A percentile compares a stretch with the other conserved stretches of the same genome.
Evolutionary conservation across 1,140 invertebrate genomes (phyloP).

Genomic region (Trachymyrmex cornetzi): DNA sequence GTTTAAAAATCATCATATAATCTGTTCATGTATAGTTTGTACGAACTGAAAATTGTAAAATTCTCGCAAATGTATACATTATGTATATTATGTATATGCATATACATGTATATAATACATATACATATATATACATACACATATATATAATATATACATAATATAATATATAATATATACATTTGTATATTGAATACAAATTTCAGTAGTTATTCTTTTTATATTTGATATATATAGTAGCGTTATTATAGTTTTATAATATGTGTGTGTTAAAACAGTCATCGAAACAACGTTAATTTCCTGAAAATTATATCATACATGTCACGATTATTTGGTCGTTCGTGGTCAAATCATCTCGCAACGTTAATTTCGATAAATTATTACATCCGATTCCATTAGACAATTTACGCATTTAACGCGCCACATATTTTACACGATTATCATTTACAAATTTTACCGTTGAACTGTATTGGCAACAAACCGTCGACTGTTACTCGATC

Average conservation of each 20-base stretch:
- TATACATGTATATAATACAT: too few relatives aligned
- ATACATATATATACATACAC: too few relatives aligned
- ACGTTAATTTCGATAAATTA: slow-evolving; percentile 54
- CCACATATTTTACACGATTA: slow-evolving; percentile 45
- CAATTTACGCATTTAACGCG: slow-evolving; percentile 45
- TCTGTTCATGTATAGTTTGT: too few relatives aligned
- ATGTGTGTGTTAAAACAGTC: not conserved
- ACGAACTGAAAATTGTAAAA: too few relatives aligned
- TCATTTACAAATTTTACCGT: slow-evolving; percentile 47
- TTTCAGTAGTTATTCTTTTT: not conserved
- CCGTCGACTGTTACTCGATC: slow-evolving; percentile 16
- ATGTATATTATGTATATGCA: too few relatives aligned
- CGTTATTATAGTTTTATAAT: not conserved
- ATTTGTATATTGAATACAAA: too few relatives aligned
- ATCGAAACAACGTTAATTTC: slow-evolving; percentile 27
- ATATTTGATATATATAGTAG: not conserved
- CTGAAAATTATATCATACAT: slow-evolving; percentile 42
- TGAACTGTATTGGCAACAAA: not conserved
- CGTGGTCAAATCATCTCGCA: slow-evolving; percentile 50
- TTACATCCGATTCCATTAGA: slow-evolving; percentile 46
- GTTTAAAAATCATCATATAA: too few relatives aligned
- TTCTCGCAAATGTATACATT: too few relatives aligned
- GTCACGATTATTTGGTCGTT: slow-evolving; percentile 9
- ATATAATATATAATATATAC: too few relatives aligned
- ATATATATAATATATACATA: too few relatives aligned